Percentiles rank a stretch among this genome's conserved stretches.
Conservation (phyloP, 2,888 invertebrate genomes). For the Allolobophora icterica region DNA sequence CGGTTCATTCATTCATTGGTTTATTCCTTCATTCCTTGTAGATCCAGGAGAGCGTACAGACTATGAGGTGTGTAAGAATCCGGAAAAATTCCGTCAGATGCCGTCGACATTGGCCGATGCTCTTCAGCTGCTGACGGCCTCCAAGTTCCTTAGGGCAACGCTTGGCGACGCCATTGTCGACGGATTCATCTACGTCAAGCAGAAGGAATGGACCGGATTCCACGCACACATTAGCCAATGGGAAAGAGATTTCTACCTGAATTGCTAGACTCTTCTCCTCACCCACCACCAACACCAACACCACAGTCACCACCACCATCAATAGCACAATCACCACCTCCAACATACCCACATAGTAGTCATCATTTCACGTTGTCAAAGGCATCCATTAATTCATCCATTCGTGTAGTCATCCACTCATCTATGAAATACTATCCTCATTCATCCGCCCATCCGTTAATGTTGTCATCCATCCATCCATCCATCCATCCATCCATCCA, state of each 20-base stretch:
- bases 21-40: not conserved
- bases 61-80: slow-evolving; percentile 35
- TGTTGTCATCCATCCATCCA: no score
- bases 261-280: slow-evolving; percentile 40
- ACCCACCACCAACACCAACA: slow-evolving; percentile 19
- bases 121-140: slow-evolving; percentile 36
- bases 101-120: slow-evolving; percentile 47
- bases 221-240: slow-evolving; percentile 44
- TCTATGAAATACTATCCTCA: not conserved
- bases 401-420: no score
- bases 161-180: slow-evolving; percentile 45
- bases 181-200: slow-evolving; percentile 43
- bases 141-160: slow-evolving; percentile 38
- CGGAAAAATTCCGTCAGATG: slow-evolving; percentile 38
- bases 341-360: slow-evolving; percentile 22
- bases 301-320: not conserved
- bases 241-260: slow-evolving; percentile 47
- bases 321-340: not conserved
- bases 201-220: slow-evolving; percentile 46
- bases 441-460: not conserved
- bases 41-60: slow-evolving; percentile 44
- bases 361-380: slow-evolving; percentile 18
- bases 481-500: not conserved
- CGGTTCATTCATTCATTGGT: not conserved
- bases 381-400: not conserved